phyloP scores from a whole-genome alignment of 2,888 invertebrate genomes.

The Arctia plantaginis region DNA sequence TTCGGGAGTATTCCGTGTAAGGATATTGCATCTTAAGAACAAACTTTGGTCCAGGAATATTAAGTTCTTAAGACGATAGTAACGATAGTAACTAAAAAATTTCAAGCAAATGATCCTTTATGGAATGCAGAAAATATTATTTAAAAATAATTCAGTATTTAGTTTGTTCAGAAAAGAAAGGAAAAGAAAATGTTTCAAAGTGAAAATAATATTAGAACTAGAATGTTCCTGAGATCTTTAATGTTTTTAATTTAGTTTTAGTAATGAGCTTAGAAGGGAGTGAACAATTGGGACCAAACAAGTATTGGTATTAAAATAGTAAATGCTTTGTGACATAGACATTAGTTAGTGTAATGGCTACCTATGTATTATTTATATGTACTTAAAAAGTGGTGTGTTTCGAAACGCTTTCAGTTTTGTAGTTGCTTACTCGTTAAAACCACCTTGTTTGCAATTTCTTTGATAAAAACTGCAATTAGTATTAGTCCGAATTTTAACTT shows the following conservation, averaged over 20 bases:
- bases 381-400: constrained; percentile 29
- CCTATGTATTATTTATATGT: constrained; percentile 31
- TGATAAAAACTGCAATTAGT: background rate
- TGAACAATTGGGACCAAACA: constrained; percentile 7
- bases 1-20: constrained; percentile 75
- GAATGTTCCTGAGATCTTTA: constrained; percentile 22
- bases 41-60: constrained; percentile 24
- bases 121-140: background rate
- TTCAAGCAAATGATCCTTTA: background rate
- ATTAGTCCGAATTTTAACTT: background rate
- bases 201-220: background rate
- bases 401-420: constrained; percentile 11
- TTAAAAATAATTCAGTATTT: background rate
- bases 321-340: constrained; percentile 33
- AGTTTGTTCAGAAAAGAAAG: too few species aligned
- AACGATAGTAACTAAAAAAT: background rate
- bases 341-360: constrained; percentile 32
- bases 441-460: background rate
- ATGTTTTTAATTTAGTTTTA: background rate
- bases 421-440: constrained; percentile 4
- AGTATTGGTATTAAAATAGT: constrained; percentile 17
- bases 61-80: background rate
- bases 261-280: background rate
- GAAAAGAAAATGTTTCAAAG: too few species aligned
- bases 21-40: constrained; percentile 32